Evolutionary conservation across 1,140 invertebrate genomes (phyloP).

Genomic region (Sipha flava): DNA sequence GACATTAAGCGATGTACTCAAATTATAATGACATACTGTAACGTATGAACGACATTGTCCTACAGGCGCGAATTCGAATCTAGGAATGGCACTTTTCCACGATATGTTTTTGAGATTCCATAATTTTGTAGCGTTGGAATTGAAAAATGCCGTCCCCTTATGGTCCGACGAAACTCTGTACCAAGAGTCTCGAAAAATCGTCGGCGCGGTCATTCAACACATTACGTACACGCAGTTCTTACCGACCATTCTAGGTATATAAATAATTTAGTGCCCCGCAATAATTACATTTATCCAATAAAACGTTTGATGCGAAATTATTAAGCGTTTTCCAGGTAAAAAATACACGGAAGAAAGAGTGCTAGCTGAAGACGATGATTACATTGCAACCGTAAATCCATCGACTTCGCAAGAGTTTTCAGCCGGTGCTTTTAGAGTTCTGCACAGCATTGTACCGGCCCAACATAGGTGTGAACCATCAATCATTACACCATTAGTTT

Average conservation of each 20-base stretch:
- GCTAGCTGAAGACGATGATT: neutral
- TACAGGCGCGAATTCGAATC: slow-evolving; percentile 68
- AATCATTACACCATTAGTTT: no score
- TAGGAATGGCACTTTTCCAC: slow-evolving; percentile 74
- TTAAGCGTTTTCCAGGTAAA: neutral
- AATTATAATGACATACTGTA: neutral
- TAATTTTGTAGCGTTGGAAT: slow-evolving; percentile 59
- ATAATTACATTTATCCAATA: neutral
- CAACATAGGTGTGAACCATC: neutral
- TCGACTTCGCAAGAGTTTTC: slow-evolving; percentile 8
- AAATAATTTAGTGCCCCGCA: neutral
- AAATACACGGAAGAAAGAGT: neutral
- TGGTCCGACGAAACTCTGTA: slow-evolving; percentile 77
- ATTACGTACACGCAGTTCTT: slow-evolving; percentile 80
- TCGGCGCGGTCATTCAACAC: slow-evolving; percentile 74
- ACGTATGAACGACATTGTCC: neutral
- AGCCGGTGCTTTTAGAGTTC: neutral
- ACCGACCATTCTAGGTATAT: slow-evolving; percentile 64
- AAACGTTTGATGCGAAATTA: no score
- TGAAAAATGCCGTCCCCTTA: slow-evolving; percentile 60
- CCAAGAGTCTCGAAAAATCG: slow-evolving; percentile 68
- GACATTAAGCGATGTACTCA: neutral
- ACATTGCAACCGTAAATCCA: neutral
- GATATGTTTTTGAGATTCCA: slow-evolving; percentile 73
- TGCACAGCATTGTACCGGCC: neutral